Percentiles rank a stretch among this genome's conserved stretches.
Evolutionary conservation across 2,888 invertebrate genomes (phyloP).

Genomic region (Boloria selene): DNA sequence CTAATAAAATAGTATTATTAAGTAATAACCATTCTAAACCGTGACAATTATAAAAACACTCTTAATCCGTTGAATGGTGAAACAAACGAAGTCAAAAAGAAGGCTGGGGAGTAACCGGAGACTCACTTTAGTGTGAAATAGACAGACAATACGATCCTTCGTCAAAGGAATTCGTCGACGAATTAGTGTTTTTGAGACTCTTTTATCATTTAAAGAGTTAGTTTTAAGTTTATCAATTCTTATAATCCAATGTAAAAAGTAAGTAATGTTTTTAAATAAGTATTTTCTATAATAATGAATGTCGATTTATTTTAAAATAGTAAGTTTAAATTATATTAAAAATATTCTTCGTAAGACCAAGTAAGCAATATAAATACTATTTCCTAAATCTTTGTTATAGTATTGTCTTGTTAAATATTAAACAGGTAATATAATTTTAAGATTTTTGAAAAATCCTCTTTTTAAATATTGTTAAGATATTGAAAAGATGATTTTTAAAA

Average conservation of each 20-base stretch:
- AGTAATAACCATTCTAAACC: constrained; percentile 6
- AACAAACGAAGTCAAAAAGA: constrained; percentile 35
- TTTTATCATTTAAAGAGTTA: background rate
- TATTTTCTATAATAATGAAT: too few relatives aligned
- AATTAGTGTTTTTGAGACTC: constrained; percentile 13
- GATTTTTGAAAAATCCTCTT: too few relatives aligned
- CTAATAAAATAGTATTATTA: too few relatives aligned
- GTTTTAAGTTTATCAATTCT: background rate
- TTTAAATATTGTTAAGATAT: too few relatives aligned
- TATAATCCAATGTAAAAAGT: background rate
- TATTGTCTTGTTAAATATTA: too few relatives aligned
- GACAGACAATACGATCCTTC: constrained; percentile 32
- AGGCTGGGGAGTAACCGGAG: constrained; percentile 32
- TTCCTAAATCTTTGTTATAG: too few relatives aligned
- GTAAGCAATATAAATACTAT: too few relatives aligned
- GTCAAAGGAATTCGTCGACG: constrained; percentile 28
- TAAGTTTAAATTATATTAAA: too few relatives aligned
- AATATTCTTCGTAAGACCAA: too few relatives aligned
- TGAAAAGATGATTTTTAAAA: too few relatives aligned
- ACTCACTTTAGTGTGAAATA: constrained; percentile 33
- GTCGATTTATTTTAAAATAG: too few relatives aligned
- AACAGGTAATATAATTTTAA: too few relatives aligned
- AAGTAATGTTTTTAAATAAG: background rate
- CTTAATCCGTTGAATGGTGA: constrained; percentile 32
- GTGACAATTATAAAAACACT: constrained; percentile 30